phyloP scores from a whole-genome alignment of 30 jellyfish, hydroid and myxozoan genomes.

The Pseudorhiza aurosa region DNA sequence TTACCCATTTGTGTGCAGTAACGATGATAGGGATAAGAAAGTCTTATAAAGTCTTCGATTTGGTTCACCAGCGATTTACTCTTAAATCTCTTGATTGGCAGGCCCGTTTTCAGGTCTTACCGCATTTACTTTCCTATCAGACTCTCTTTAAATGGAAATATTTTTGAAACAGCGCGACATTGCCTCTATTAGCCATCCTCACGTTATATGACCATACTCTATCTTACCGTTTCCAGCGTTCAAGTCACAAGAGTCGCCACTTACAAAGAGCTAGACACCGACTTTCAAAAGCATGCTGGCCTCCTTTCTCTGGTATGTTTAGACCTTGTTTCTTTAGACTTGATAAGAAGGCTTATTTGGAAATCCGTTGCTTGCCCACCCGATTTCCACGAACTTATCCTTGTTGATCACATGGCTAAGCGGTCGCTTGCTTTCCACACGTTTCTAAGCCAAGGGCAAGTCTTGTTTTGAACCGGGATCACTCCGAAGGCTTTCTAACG shows the following conservation, averaged over 20 bases:
- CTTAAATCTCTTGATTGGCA: conserved; percentile 80
- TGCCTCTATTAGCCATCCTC: background rate
- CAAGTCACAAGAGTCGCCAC: conserved; percentile 99
- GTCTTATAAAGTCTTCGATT: conserved; percentile 54
- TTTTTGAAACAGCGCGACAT: conserved; percentile 9
- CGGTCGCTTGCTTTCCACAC: conserved; percentile 48
- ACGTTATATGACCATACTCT: background rate
- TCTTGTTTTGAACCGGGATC: conserved; percentile 50
- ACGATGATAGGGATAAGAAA: conserved; percentile 64
- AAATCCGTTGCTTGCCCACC: conserved; percentile 72
- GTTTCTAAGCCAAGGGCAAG: conserved; percentile 55
- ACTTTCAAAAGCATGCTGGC: conserved; percentile 98
- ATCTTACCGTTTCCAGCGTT: conserved; percentile 60
- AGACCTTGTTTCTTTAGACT: conserved; percentile 9
- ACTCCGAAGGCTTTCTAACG: conserved; percentile 28
- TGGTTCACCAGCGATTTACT: conserved; percentile 72
- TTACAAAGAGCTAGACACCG: conserved; percentile 97
- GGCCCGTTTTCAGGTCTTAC: conserved; percentile 62
- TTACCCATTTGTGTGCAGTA: conserved; percentile 62
- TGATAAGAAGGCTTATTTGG: conserved; percentile 49
- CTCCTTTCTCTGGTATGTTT: conserved; percentile 90
- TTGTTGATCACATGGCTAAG: conserved; percentile 44
- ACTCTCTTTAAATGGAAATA: conserved; percentile 22
- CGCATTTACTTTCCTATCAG: conserved; percentile 51
- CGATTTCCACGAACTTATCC: conserved; percentile 45